Conservation (phyloP, 2,113 vertebrate species). For the Erythrolamprus reginae region DNA sequence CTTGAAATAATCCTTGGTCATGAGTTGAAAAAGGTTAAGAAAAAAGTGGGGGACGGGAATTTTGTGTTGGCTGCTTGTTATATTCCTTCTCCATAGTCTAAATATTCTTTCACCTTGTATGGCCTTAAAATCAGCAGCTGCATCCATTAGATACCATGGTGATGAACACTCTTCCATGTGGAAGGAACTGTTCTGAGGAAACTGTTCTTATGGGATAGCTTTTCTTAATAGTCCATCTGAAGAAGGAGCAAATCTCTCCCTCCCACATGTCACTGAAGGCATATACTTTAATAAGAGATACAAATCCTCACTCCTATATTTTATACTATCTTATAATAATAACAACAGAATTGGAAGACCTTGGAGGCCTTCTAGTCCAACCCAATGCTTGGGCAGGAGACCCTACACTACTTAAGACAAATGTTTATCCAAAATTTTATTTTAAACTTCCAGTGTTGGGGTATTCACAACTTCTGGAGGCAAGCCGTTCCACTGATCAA, state of each 20-base stretch:
- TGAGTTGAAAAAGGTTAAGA: not conserved
- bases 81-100: not conserved
- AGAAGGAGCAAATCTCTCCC: not conserved
- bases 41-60: not conserved
- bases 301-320: not conserved
- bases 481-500: no score
- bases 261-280: not conserved
- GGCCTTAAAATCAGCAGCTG: not conserved
- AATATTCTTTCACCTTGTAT: not conserved
- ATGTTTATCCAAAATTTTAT: no score
- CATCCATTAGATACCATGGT: not conserved
- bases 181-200: not conserved
- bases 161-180: not conserved
- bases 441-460: no score
- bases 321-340: conserved; percentile 9
- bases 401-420: no score
- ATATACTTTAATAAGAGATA: not conserved
- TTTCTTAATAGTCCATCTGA: not conserved
- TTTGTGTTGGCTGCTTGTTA: not conserved
- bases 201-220: not conserved
- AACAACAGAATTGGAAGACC: no score
- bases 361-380: no score
- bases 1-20: not conserved
- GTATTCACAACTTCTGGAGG: no score
- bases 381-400: no score